Conservation (phyloP, 2,797 vertebrate species). For the Helarctos malayanus region DNA sequence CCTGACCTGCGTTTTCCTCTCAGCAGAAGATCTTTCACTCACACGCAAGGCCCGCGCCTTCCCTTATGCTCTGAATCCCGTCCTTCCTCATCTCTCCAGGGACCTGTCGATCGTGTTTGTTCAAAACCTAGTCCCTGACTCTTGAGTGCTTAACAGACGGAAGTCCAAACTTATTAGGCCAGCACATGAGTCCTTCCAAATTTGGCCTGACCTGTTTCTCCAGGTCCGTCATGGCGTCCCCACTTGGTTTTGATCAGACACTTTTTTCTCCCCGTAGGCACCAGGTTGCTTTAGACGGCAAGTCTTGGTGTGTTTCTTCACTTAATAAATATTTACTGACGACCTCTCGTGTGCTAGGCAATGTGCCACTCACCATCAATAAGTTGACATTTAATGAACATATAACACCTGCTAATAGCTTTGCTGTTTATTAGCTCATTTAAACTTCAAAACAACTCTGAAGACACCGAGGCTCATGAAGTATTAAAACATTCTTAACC, state of each 20-base stretch:
- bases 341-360: background rate
- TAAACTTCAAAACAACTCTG: background rate
- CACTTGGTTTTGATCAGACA: background rate
- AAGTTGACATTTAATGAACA: background rate
- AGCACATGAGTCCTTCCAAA: background rate
- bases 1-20: background rate
- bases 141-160: background rate
- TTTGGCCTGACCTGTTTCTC: no score
- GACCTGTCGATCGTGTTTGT: background rate
- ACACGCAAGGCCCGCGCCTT: fast-evolving
- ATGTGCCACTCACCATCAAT: background rate
- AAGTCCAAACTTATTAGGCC: background rate
- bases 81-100: background rate
- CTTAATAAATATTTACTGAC: no score
- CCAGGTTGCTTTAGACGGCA: background rate
- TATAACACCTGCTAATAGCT: background rate
- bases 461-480: background rate
- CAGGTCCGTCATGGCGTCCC: fast-evolving
- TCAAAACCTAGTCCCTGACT: background rate
- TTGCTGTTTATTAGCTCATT: background rate
- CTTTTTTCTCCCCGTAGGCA: background rate
- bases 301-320: no score
- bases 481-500: background rate
- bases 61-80: fast-evolving
- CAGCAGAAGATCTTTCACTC: background rate